Evolutionary conservation across 2,888 invertebrate genomes (phyloP).

Genomic region (Folsomia candida): DNA sequence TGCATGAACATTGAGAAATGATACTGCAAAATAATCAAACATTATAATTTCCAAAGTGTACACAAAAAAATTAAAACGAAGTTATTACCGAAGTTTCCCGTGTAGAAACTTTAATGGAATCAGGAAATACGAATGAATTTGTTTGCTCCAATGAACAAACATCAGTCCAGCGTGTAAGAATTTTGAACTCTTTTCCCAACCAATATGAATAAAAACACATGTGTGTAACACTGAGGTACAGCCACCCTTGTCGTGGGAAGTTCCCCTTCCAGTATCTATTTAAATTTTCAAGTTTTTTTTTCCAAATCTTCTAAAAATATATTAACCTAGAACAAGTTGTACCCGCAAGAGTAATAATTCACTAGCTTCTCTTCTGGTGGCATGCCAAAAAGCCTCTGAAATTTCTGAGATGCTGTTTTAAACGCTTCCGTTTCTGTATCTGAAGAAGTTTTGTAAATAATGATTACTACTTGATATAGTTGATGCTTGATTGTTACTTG

Average conservation of each 20-base stretch:
- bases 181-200: conserved; percentile 82
- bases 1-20: conserved; percentile 78
- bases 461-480: background rate
- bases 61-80: background rate
- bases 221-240: conserved; percentile 94
- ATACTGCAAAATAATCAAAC: conserved; percentile 60
- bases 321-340: conserved; percentile 51
- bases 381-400: conserved; percentile 83
- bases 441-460: conserved; percentile 52
- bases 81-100: conserved; percentile 66
- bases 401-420: conserved; percentile 75
- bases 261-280: conserved; percentile 88
- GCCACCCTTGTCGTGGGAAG: conserved; percentile 92
- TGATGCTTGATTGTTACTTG: conserved; percentile 10
- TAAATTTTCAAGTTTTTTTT: no score
- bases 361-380: conserved; percentile 93
- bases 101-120: conserved; percentile 81
- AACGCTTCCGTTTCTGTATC: conserved; percentile 82
- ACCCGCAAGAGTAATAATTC: conserved; percentile 92
- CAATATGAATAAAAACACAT: conserved; percentile 94
- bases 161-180: conserved; percentile 87
- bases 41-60: background rate
- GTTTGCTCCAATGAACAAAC: conserved; percentile 76
- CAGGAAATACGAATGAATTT: conserved; percentile 75
- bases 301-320: no score